Evolutionary conservation across 2,797 vertebrate species (phyloP), one percentile per base, ranked within the genome.

Genomic region (Artibeus jamaicensis): DNA sequence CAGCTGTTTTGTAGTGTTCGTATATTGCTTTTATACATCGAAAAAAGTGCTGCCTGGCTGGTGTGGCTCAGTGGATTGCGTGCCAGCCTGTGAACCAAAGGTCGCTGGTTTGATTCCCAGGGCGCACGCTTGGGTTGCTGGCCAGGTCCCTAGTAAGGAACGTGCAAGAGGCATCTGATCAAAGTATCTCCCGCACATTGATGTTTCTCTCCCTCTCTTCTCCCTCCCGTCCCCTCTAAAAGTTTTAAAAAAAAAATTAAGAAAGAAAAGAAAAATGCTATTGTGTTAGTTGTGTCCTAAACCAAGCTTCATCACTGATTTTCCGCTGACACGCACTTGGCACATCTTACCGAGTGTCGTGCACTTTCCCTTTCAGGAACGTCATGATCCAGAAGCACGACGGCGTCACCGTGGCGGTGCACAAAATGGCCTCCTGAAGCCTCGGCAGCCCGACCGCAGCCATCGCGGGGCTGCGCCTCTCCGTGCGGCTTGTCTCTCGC

Each of bases 371-470:
- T 97, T 98, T 44, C 93, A 99, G 99, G 97, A 99, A 99, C 74
- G 99, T 99, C 96, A 98, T 99, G 98, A 99, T 99, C 98, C 99
- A 99, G 98, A 99, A 98, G 92, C 99, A 99, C 0, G 99, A 99
- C 74, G 98, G 98, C 97, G 99, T 99, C 98, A 99, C 99, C 0
- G 98, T 99, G 39, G 99, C 99, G 4, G 99, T 99, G 95, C 99
- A 99, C 98, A 99, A 99, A 97, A 99, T 99, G 98, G 98, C 99
- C 19, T 99, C 99, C 19, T 99, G 98, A 99, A 65, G 15, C 29
- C 42, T 0, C 3, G 9, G 18, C 87, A 2, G 16, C 1, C 78
- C 67, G 67, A 21, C 70, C 29, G 90, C 79, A 62, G 39, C 79
- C 65, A 6, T 19, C 59, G 5, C 0, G 12, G 29, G 37, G 50